Conservation (phyloP, 2,888 invertebrate genomes). For the Idaea straminata region DNA sequence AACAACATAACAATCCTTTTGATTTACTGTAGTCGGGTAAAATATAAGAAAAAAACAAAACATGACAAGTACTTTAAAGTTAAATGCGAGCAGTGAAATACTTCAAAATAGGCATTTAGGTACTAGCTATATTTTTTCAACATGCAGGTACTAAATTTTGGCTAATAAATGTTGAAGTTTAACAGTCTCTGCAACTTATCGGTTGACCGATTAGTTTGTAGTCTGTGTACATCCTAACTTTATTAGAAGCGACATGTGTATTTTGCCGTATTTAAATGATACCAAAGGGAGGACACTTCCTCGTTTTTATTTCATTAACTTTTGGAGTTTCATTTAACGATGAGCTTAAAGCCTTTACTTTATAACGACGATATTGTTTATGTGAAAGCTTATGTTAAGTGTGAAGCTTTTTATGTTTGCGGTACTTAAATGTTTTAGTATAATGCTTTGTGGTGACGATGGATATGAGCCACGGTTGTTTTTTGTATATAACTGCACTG, state of each 20-base stretch:
- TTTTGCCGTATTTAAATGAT: not conserved
- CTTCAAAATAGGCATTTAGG: too few relatives aligned
- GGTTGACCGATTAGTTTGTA: not conserved
- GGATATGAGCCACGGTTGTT: not conserved
- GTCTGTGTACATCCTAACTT: not conserved
- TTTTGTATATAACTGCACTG: not conserved
- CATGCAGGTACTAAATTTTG: too few relatives aligned
- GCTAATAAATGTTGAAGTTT: too few relatives aligned
- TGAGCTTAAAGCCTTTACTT: not conserved
- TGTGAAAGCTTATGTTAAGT: not conserved
- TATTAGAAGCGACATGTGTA: conserved; percentile 1
- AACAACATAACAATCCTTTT: too few relatives aligned
- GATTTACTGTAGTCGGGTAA: too few relatives aligned
- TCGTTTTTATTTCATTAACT: conserved; percentile 1
- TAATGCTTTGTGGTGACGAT: not conserved
- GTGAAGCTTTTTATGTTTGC: not conserved
- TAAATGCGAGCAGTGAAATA: too few relatives aligned
- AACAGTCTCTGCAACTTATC: not conserved
- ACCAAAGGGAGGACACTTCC: not conserved
- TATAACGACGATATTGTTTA: not conserved
- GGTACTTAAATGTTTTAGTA: not conserved
- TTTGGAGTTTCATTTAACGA: not conserved
- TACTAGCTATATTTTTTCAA: too few relatives aligned
- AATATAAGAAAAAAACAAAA: too few relatives aligned
- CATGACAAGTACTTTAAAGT: too few relatives aligned